Conservation (phyloP, 2,113 vertebrate genomes). For the Atherinomorus stipes region DNA sequence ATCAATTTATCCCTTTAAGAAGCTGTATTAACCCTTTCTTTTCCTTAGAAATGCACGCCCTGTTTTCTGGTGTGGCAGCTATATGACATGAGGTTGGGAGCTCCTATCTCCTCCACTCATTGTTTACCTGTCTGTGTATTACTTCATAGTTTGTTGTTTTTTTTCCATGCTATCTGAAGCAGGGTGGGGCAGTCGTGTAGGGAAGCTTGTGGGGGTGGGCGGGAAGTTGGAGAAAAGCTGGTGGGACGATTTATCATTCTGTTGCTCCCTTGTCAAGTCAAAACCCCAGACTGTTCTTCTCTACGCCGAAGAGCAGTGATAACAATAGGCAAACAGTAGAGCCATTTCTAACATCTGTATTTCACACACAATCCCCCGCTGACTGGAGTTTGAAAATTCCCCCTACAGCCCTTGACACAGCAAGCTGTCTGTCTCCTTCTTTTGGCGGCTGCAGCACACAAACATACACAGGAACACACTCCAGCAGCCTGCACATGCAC, state of each 20-base stretch:
- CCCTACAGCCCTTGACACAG: slow-evolving; percentile 66
- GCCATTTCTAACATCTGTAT: slow-evolving; percentile 75
- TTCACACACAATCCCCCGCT: slow-evolving; percentile 66
- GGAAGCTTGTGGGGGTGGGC: slow-evolving; percentile 3
- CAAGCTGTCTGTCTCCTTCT: slow-evolving; percentile 61
- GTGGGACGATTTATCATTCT: slow-evolving; percentile 77
- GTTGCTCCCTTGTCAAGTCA: slow-evolving; percentile 76
- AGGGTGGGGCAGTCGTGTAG: slow-evolving; percentile 24
- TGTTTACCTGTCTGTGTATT: slow-evolving; percentile 63
- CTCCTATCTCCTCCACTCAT: slow-evolving; percentile 48
- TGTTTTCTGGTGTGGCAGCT: slow-evolving; percentile 52
- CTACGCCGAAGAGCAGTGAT: slow-evolving; percentile 54
- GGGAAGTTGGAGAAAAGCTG: slow-evolving; percentile 61
- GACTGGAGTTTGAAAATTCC: slow-evolving; percentile 69
- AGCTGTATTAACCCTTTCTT: slow-evolving; percentile 18
- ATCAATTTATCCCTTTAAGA: slow-evolving; percentile 13
- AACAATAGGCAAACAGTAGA: slow-evolving; percentile 68
- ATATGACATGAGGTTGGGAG: slow-evolving; percentile 55
- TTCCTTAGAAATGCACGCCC: slow-evolving; percentile 51
- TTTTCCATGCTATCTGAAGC: slow-evolving; percentile 60
- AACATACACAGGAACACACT: slow-evolving; percentile 51
- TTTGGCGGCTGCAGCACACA: slow-evolving; percentile 63
- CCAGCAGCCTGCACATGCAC: slow-evolving; percentile 54
- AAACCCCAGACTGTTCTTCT: slow-evolving; percentile 61
- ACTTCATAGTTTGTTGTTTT: slow-evolving; percentile 63